A percentile compares a stretch with the other conserved stretches of the same genome.
These are phyloP conservation scores for Cynaeus angustus DNA, from an alignment of 2,888 invertebrate species.

Conservation along the genomic window DNA sequence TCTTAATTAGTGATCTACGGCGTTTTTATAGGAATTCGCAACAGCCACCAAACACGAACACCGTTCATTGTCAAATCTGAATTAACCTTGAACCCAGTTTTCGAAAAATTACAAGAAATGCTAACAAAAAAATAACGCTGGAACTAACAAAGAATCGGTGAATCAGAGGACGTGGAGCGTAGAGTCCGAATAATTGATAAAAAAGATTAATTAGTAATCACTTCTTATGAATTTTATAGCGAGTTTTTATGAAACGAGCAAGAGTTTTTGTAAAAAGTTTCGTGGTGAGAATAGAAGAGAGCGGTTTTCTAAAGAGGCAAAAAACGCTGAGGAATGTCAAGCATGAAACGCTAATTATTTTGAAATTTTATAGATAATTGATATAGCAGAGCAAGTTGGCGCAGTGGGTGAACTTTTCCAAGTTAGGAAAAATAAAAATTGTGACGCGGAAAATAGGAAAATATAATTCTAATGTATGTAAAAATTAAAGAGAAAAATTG, in stretches of 20 bases:
- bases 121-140: neutral
- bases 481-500: slow-evolving; percentile 13
- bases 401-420: neutral
- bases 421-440: neutral
- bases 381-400: neutral
- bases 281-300: neutral
- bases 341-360: slow-evolving; percentile 6
- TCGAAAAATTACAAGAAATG: neutral
- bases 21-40: no score
- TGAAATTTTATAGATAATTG: neutral
- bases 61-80: no score
- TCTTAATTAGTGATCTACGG: no score
- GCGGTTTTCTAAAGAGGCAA: neutral
- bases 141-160: neutral
- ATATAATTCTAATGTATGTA: slow-evolving; percentile 3
- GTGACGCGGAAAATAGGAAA: slow-evolving; percentile 3
- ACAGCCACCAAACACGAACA: no score
- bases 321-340: neutral
- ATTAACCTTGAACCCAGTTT: slow-evolving; percentile 5
- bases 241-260: slow-evolving; percentile 3
- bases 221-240: slow-evolving; percentile 8
- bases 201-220: slow-evolving; percentile 16
- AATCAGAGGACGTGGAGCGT: slow-evolving; percentile 21
- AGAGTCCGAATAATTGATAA: slow-evolving; percentile 21
- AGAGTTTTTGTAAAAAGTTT: neutral